A percentile compares a stretch with the other conserved stretches of the same genome.
phyloP scores from a whole-genome alignment of 2,113 vertebrate genomes.

The Terrapene triunguis region DNA sequence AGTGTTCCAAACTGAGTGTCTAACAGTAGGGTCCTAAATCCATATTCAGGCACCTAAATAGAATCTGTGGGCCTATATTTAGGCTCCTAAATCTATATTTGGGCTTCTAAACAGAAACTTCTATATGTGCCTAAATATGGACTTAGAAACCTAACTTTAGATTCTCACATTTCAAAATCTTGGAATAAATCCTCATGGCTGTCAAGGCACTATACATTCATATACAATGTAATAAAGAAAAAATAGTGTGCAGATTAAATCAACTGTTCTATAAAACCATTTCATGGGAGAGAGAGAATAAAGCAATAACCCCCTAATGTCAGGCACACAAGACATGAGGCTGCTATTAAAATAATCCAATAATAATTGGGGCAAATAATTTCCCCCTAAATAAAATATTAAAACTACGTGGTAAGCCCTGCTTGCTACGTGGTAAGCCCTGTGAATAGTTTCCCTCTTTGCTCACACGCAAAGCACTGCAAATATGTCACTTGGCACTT shows the following conservation, averaged over 20 bases:
- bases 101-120: slow-evolving; percentile 3
- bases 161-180: slow-evolving; percentile 1
- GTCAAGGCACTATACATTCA: background rate
- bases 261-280: background rate
- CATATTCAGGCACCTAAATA: background rate
- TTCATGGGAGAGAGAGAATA: background rate
- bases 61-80: background rate
- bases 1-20: background rate
- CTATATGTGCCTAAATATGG: background rate
- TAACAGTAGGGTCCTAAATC: background rate
- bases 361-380: background rate
- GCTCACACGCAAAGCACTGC: background rate
- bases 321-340: background rate
- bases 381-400: background rate
- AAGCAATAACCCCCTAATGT: background rate
- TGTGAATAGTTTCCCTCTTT: background rate
- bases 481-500: background rate
- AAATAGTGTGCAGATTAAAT: background rate
- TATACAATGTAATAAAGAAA: background rate
- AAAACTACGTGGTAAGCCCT: background rate
- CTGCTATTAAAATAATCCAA: background rate
- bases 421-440: background rate
- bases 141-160: slow-evolving; percentile 46
- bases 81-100: background rate
- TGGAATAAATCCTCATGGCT: background rate